Evolutionary conservation across 1,140 invertebrate genomes (phyloP).

Genomic region (Bemisia tabaci): DNA sequence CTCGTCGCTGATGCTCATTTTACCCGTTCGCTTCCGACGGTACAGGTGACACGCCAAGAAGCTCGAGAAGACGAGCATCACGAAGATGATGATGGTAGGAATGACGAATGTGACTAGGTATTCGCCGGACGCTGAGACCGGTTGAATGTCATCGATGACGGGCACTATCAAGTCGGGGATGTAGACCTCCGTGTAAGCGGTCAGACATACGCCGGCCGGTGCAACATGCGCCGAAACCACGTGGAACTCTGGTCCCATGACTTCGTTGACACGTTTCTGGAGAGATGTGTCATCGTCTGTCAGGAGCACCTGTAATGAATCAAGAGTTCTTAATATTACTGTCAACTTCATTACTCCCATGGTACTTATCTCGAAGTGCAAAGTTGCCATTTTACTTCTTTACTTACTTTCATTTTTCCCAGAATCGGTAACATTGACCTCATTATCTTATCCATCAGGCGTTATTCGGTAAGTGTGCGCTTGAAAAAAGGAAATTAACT

Average conservation of each 20-base stretch:
- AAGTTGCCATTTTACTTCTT: no score
- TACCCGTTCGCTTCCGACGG: constrained; percentile 58
- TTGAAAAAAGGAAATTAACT: no score
- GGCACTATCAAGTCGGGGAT: constrained; percentile 29
- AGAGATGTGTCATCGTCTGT: constrained; percentile 42
- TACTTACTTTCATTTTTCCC: no score
- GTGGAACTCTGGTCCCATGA: constrained; percentile 63
- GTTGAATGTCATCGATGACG: constrained; percentile 34
- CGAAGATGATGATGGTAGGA: constrained; percentile 74
- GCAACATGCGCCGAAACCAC: constrained; percentile 55
- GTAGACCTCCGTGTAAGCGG: constrained; percentile 37
- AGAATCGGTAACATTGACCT: no score
- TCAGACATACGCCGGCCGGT: constrained; percentile 55
- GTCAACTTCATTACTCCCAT: no score
- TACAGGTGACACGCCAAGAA: constrained; percentile 82
- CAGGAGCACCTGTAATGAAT: constrained; percentile 22
- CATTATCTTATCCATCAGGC: no score
- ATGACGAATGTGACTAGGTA: constrained; percentile 83
- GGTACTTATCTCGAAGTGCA: no score
- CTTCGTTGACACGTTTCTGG: constrained; percentile 47
- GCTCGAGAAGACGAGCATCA: constrained; percentile 73
- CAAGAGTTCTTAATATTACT: no score
- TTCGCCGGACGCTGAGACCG: constrained; percentile 45
- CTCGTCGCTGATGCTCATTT: constrained; percentile 33
- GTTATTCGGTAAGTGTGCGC: no score